Evolutionary conservation across 2,797 vertebrate species (phyloP), one percentile per base, ranked within the genome.

Genomic region (Enteromius treurensis): DNA sequence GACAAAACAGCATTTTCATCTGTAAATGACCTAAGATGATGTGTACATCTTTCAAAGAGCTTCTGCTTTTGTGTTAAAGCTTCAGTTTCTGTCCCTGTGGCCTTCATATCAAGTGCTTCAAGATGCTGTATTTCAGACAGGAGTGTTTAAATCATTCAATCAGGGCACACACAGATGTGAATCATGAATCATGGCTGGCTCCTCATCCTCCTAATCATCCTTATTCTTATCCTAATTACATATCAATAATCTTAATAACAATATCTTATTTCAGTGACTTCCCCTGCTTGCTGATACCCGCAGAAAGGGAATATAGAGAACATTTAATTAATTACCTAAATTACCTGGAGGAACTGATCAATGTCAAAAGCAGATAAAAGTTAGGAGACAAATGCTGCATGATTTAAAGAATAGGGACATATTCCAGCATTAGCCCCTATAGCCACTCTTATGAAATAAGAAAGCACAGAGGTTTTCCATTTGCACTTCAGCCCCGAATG

Each of bases 361-460:
- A 21, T 75, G 13, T 23, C 40, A 13, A 19, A 29, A 51, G 62
- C 49, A 68, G 51, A 85, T 32, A 3, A 62, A 79, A n/a, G 21
- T 32, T 49, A 32, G 7, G 3, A 58, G 37, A 79, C 29, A 37
- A 70, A 82, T 21, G 21, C 69, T 51, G 60, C 29, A 32, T 21
- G 26, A 32, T 45, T 75, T 82, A 79, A 86, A 79, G 47, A 79
- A 82, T 77, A 21, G 37, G 75, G 84, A 75, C 80, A 68, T 74
- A 73, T 75, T 47, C 23, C 29, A 6, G 26, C 19, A 19, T 32
- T 51, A 73, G 70, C 26, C 19, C 9, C 70, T 62, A 29, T 6
- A 29, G 23, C 23, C 13, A 62, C 29, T 29, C 26, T 62, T 62
- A 26, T 29, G 58, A 62, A 62, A 62, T 29, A 62, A 15, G 23